phyloP scores from a whole-genome alignment of 1,140 invertebrate genomes.

The Cyphomyrmex costatus region DNA sequence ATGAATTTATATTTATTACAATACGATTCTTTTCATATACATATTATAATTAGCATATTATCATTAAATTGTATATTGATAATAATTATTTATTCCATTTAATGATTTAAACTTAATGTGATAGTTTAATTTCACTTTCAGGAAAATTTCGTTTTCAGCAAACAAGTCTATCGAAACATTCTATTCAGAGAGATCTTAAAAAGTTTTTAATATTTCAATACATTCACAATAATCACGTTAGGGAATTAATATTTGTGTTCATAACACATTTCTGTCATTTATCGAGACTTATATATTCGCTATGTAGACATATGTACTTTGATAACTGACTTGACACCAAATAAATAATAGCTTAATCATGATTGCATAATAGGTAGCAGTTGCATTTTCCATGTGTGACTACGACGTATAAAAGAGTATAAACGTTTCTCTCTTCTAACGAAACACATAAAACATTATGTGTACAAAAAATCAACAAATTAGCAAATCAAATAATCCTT shows the following conservation, averaged over 20 bases:
- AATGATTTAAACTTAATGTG: no score
- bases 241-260: neutral
- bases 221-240: neutral
- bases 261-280: neutral
- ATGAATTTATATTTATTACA: no score
- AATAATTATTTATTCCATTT: no score
- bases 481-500: no score
- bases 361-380: neutral
- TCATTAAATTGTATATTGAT: no score
- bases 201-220: neutral
- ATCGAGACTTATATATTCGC: neutral
- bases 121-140: no score
- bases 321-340: neutral
- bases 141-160: no score
- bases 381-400: neutral
- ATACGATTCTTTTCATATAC: no score
- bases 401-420: neutral
- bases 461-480: neutral
- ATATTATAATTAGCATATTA: no score
- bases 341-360: conserved; percentile 22
- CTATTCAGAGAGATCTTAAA: no score
- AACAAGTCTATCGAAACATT: no score
- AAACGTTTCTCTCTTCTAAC: neutral
- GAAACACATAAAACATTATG: neutral
- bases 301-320: neutral